Conservation (phyloP, 2,888 invertebrate genomes). For the Ophion slaviceki region DNA sequence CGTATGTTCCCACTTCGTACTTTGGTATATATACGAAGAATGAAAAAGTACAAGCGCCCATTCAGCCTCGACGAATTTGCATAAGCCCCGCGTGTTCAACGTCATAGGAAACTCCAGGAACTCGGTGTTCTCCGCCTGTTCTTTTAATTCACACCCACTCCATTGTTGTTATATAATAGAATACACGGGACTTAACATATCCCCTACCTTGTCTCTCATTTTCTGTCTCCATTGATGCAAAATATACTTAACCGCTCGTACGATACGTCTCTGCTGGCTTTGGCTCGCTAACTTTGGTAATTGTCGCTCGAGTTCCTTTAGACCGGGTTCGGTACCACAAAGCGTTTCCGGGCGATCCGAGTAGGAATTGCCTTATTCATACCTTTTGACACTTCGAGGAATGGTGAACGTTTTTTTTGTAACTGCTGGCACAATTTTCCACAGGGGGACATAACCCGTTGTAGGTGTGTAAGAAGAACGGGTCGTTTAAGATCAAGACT, state of each 20-base stretch:
- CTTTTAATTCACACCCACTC: conserved; percentile 3
- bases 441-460: no score
- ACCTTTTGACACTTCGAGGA: no score
- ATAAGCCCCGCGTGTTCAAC: conserved; percentile 68
- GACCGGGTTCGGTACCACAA: no score
- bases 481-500: conserved; percentile 19
- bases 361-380: no score
- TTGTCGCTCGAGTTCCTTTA: no score
- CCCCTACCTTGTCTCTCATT: background rate
- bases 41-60: conserved; percentile 17
- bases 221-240: background rate
- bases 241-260: background rate
- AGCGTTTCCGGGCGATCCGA: no score
- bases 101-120: conserved; percentile 43
- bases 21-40: conserved; percentile 19
- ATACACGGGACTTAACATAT: background rate
- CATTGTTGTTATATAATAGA: conserved; percentile 22
- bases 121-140: background rate
- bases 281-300: no score
- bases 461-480: background rate
- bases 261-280: background rate
- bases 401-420: no score
- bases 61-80: conserved; percentile 69
- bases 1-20: conserved; percentile 46
- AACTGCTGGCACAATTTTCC: no score